These are phyloP conservation scores for Dryadula phaetusa DNA, from an alignment of 2,888 invertebrate genomes.

Conservation along the genomic window DNA sequence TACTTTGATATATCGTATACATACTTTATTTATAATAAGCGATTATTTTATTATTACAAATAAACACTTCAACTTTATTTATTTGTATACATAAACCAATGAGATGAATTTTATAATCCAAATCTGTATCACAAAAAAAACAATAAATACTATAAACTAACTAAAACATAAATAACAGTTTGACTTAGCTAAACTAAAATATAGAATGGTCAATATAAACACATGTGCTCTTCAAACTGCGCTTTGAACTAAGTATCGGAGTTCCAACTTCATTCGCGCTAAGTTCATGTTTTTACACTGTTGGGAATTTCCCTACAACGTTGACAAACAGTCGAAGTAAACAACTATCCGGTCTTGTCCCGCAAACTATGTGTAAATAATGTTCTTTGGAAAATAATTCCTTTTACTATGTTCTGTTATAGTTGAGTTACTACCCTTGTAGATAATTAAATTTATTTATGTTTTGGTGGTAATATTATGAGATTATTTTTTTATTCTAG, in stretches of 20 bases:
- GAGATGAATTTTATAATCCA: too few species aligned
- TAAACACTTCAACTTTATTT: too few species aligned
- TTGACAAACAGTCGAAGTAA: conserved; percentile 35
- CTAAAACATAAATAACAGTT: not conserved
- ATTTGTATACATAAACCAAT: too few species aligned
- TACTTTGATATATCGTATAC: too few species aligned
- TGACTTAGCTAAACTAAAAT: conserved; percentile 7
- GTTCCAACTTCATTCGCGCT: conserved; percentile 15
- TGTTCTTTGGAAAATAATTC: conserved; percentile 23
- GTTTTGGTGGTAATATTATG: not conserved
- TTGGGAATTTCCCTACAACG: conserved; percentile 30
- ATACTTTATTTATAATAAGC: too few species aligned
- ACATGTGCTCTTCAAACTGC: conserved; percentile 19
- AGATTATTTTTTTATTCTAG: not conserved
- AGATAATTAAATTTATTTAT: not conserved
- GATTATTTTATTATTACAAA: too few species aligned
- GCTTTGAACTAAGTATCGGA: conserved; percentile 24
- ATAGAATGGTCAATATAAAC: conserved; percentile 13
- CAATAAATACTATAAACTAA: too few species aligned
- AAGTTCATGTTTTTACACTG: conserved; percentile 33
- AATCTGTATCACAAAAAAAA: too few species aligned
- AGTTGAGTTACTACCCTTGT: not conserved
- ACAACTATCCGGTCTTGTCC: conserved; percentile 32
- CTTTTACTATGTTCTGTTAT: not conserved
- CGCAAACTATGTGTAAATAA: conserved; percentile 37